Evolutionary conservation across 2,888 invertebrate species (phyloP).

Genomic region (Oscheius sp.): DNA sequence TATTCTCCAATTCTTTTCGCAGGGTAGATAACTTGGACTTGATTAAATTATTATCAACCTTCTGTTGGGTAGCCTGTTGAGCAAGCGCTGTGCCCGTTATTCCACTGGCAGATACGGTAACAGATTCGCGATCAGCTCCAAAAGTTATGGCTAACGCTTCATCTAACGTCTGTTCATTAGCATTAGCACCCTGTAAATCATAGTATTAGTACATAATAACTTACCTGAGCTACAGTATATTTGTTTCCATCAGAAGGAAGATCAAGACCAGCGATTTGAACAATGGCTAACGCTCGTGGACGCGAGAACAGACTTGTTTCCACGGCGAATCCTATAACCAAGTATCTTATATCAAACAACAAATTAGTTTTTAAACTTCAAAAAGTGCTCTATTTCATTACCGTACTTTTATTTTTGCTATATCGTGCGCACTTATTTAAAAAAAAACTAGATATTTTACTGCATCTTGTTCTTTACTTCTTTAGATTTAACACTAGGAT

Average conservation of each 20-base stretch:
- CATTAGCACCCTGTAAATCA: conserved; percentile 33
- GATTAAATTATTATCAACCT: conserved; percentile 36
- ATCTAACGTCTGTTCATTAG: conserved; percentile 35
- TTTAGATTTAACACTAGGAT: too few relatives aligned
- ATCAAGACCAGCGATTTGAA: conserved; percentile 40
- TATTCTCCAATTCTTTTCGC: conserved; percentile 41
- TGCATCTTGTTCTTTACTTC: too few relatives aligned
- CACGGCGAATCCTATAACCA: conserved; percentile 38
- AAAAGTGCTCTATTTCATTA: too few relatives aligned
- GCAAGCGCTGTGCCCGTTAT: conserved; percentile 47
- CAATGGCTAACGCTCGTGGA: conserved; percentile 45
- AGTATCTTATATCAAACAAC: background rate
- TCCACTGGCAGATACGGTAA: conserved; percentile 39
- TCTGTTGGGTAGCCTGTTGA: conserved; percentile 35
- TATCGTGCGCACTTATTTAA: too few relatives aligned
- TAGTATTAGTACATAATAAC: background rate
- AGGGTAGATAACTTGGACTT: conserved; percentile 41
- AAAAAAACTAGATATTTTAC: too few relatives aligned
- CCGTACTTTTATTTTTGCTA: too few relatives aligned
- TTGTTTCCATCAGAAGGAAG: conserved; percentile 32
- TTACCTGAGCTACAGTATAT: conserved; percentile 34
- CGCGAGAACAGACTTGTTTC: conserved; percentile 44
- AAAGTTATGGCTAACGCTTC: conserved; percentile 42
- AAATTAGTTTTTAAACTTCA: too few relatives aligned
- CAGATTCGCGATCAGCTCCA: conserved; percentile 45